Base-by-base conservation (phyloP, 2,113 vertebrate genomes). In the Xiphorhynchus elegans region DNA sequence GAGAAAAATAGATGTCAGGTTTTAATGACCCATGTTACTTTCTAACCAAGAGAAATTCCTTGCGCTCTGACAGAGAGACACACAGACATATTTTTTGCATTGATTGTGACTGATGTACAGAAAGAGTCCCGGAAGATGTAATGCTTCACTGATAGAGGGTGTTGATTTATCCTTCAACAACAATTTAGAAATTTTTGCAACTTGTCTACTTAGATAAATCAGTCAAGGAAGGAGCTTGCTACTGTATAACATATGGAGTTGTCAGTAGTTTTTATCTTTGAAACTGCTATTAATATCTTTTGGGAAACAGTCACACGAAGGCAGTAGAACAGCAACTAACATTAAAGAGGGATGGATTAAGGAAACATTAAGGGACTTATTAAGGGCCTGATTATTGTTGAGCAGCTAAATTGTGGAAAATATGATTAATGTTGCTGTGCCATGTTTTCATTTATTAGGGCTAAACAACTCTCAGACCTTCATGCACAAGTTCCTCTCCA, bases 111-210 rank as follows among this genome's bases (percentile, higher is more conserved):
- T 47, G 26, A 20, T 59, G 24, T 58, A 56, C 60, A 84, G 86
- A 86, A 82, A 62, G 44, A 91, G 23, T 67, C 52, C 47, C 29
- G 15, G 84, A 93, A 82, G 23, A 75, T 68, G 24, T 29, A 84
- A 37, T 39, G 42, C 60, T 89, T 82, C 37, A 7, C 39, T n/a
- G 66, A 8, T 68, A 40, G 37, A 72, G 44, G 40, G 53, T 84
- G 47, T 87, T 93, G 87, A 94, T 87, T 84, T 87, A 74, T 68
- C 52, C 53, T 82, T 89, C 87, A 93, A 42, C 68, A 86, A 33
- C 84, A 82, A 33, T 35, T 74, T 84, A 78, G 66, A 74, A 78
- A 59, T 72, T 93, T 89, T 87, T 93, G 62, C 84, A 91, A 72
- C 66, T 82, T 94, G 60, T 84, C n/a, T 67, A 13, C 44, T 79